Evolutionary conservation across 1,140 invertebrate genomes (phyloP), one percentile per base, ranked within the genome.

Genomic region (Drosophila hydei): DNA sequence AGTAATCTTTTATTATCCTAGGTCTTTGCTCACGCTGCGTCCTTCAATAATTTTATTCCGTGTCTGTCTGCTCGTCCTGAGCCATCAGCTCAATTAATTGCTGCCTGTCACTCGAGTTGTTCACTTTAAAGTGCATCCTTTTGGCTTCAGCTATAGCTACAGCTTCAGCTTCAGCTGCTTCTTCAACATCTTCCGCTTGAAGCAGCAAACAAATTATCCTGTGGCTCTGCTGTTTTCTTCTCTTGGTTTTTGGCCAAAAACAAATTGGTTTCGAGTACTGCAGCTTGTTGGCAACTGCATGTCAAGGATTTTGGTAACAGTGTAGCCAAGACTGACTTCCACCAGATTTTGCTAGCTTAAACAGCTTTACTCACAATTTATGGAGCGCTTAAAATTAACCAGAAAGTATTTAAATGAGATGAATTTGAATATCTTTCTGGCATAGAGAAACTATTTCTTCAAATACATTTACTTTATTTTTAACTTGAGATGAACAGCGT

Each of bases 21-120:
- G 63, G 30, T 56, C 30, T 55, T 43, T 54, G 47, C 38, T 56
- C 67, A 36, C 23, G 14, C 19, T 65, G 33, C 30, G 48, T 72
- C 45, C 58, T 64, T 33, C 30, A 48, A 52, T 56, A 72, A 47
- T 52, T 52, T 67, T 69, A 47, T 72, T 27, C 51, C 40, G 21
- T 67, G 62, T n/a, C 38, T 55, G 48, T 48, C 38, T 54, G 16
- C 36, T 42, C 18, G 25, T 30, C 25, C 45, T 33, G 51, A 42
- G 27, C 42, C 30, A 50, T 58, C 63, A 67, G 54, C 54, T 58
- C 45, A 59, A 67, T 67, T 67, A 67, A 67, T 67, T 67, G 63
- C 54, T n/a, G 52, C 30, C 63, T 67, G 63, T 67, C 63, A 50
- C 63, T 67, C 45, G 16, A 58, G 63, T 67, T 67, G 54, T 50